Evolutionary conservation across 2,113 vertebrate species (phyloP).

Genomic region (Corythaixoides concolor): DNA sequence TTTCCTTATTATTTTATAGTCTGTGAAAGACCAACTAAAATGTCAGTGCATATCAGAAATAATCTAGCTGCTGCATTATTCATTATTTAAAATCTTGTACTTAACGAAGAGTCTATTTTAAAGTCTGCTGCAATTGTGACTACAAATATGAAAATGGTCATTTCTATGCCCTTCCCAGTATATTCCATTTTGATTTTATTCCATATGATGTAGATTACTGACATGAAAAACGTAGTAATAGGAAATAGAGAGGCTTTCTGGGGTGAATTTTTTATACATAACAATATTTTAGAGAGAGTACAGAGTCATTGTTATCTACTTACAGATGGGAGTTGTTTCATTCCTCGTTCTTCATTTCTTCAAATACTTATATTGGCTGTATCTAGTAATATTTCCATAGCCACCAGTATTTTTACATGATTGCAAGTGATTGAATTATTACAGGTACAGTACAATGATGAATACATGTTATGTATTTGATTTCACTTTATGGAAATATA

Average conservation of each 20-base stretch:
- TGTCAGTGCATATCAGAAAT: neutral
- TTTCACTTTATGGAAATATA: neutral
- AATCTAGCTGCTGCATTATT: neutral
- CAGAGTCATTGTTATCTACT: neutral
- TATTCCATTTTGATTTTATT: neutral
- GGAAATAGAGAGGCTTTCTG: neutral
- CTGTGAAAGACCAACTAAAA: neutral
- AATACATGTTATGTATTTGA: neutral
- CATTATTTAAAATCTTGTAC: neutral
- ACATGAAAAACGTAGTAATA: neutral
- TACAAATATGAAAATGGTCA: neutral
- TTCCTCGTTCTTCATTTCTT: neutral
- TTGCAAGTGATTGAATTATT: neutral
- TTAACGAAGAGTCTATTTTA: neutral
- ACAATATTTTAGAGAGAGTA: neutral
- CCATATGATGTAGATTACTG: neutral
- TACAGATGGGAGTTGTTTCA: neutral
- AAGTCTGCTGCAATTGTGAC: neutral
- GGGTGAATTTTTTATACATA: neutral
- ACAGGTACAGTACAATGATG: rapidly evolving
- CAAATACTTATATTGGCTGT: neutral
- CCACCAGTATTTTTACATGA: neutral
- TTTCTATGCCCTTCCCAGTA: neutral
- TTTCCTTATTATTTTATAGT: neutral
- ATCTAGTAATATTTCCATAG: neutral